A percentile compares a stretch with the other conserved stretches of the same genome.
Conservation (phyloP, 2,113 vertebrate species). For the Pteronura brasiliensis region DNA sequence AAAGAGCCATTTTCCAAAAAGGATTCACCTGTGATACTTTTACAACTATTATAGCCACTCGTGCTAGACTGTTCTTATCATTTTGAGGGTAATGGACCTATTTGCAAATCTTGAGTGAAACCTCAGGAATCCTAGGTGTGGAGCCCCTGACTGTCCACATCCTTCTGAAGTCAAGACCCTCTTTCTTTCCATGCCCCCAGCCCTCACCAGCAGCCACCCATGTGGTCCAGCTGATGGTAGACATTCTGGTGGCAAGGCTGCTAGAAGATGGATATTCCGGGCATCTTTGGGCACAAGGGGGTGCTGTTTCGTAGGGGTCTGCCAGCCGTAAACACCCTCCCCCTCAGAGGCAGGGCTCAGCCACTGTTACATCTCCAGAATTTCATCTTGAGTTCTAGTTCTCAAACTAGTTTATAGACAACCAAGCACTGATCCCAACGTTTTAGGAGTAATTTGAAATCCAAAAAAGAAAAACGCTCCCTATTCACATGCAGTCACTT, state of each 20-base stretch:
- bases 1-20: background rate
- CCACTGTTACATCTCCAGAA: background rate
- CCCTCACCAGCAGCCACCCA: background rate
- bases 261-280: rapidly evolving
- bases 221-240: rapidly evolving
- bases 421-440: background rate
- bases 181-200: background rate
- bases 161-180: background rate
- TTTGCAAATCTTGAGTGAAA: background rate
- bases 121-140: background rate
- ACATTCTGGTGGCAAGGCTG: background rate
- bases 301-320: background rate
- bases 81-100: background rate
- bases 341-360: background rate
- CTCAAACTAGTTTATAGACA: background rate
- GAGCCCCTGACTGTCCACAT: background rate
- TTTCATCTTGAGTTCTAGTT: background rate
- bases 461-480: background rate
- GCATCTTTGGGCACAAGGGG: background rate
- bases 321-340: rapidly evolving
- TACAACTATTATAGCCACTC: background rate
- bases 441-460: background rate
- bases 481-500: background rate
- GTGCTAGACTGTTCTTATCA: background rate
- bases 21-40: background rate